Percentiles rank a stretch among this genome's conserved stretches.
phyloP scores from a whole-genome alignment of 2,113 vertebrate genomes.

The Carassius auratus region DNA sequence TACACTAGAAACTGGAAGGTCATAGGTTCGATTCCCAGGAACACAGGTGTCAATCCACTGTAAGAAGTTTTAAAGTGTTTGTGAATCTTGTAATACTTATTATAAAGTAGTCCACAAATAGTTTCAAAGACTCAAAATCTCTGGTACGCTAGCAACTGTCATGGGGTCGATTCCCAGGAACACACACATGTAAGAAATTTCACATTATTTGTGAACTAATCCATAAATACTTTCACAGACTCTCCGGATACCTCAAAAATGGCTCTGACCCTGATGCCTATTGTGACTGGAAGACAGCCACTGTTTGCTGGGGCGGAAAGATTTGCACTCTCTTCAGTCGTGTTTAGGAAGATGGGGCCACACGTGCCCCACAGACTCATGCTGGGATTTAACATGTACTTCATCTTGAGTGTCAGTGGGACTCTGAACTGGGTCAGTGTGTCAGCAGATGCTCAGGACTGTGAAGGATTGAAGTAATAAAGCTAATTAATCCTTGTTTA shows the following conservation, averaged over 20 bases:
- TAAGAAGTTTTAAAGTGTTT: too few relatives aligned
- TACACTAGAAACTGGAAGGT: too few relatives aligned
- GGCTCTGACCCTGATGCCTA: not conserved
- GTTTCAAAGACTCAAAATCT: not conserved
- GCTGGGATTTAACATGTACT: slow-evolving; percentile 35
- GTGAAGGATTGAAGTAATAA: not conserved
- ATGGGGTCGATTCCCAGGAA: too few relatives aligned
- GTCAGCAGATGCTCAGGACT: slow-evolving; percentile 51
- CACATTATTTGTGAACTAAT: not conserved
- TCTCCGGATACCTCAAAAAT: not conserved
- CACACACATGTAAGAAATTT: not conserved
- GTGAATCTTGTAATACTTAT: too few relatives aligned
- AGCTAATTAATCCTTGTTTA: not conserved
- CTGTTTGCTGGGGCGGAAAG: not conserved
- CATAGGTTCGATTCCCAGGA: too few relatives aligned
- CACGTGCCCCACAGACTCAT: slow-evolving; percentile 35
- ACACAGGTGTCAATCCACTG: too few relatives aligned
- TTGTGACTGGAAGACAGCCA: slow-evolving; percentile 8
- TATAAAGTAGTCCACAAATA: too few relatives aligned
- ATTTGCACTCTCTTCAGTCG: not conserved
- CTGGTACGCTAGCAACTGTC: not conserved
- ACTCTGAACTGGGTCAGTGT: slow-evolving; percentile 62
- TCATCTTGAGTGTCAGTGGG: slow-evolving; percentile 46
- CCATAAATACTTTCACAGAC: not conserved
- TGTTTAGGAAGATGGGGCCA: not conserved